Base-by-base conservation (phyloP, 2,113 vertebrate genomes). In the Dasypus novemcinctus region DNA sequence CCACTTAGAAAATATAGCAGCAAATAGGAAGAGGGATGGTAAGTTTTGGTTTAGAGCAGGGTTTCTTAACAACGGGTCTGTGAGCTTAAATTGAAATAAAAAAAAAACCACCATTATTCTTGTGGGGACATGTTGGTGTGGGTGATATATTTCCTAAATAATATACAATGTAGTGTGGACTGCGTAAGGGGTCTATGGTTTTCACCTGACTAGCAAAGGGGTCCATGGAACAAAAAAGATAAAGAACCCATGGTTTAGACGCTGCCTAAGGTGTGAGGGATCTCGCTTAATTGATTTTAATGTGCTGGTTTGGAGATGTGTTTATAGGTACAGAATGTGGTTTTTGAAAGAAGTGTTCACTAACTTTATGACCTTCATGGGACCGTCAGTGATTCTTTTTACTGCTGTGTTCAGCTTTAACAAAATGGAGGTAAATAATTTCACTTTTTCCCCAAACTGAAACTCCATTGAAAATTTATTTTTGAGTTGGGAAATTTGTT, bases 341-440 rank as follows among this genome's bases (percentile, higher is more conserved):
- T 36, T 68, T 87, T 75, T 43, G 63, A 43, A 80, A 69, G 36
- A 92, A 33, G 59, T 79, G 2, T 71, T 78, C 1, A 20, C 74
- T 81, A n/a, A 69, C 72, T 87, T 76, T 85, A 43, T 85, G 64
- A 52, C 14, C 20, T 36, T 27, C 20, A 15, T 9, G 3, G 43
- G 18, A 36, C 49, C 29, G 10, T 46, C 41, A 5, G 2, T 27
- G 38, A 13, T n/a, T 43, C 23, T 78, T 76, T 87, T 85, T 74
- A 69, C 29, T 71, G 78, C 69, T 59, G 1, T 85, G 21, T 92
- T 96, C 80, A 25, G 6, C 76, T 92, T 81, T 92, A 38, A 80
- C n/a, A 80, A 90, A 63, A 68, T 79, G 46, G 36, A 94, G 43
- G 75, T 90, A 46, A 84, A 17, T 89, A 29, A n/a, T 54, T 90